Evolutionary conservation across 1,140 invertebrate genomes (phyloP).

Genomic region (Trypoxylus dichotomus): DNA sequence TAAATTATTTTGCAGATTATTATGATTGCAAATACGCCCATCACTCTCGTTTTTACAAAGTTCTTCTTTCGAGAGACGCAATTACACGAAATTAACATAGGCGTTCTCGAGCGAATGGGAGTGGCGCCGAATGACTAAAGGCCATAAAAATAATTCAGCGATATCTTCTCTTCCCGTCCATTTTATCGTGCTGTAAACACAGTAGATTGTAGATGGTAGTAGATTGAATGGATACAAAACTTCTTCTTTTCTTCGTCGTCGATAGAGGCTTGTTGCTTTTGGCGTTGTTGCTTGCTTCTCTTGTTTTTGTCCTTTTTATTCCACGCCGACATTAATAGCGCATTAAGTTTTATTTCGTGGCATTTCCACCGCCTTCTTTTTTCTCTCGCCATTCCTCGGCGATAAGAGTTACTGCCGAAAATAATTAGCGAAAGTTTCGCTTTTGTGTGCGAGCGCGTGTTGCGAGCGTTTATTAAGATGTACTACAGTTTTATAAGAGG

Average conservation of each 20-base stretch:
- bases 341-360: too few relatives aligned
- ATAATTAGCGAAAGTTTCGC: too few relatives aligned
- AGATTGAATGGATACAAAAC: too few relatives aligned
- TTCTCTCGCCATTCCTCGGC: background rate
- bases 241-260: background rate
- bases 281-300: background rate
- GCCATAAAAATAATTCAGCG: background rate
- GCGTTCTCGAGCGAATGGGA: background rate
- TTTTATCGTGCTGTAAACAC: background rate
- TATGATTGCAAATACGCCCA: too few relatives aligned
- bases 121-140: background rate
- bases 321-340: background rate
- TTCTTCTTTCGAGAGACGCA: background rate
- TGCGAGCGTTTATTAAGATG: too few relatives aligned
- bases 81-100: background rate
- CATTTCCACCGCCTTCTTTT: background rate
- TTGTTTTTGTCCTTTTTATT: background rate
- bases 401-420: background rate
- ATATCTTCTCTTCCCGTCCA: background rate
- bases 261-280: background rate
- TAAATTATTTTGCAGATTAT: too few relatives aligned
- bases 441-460: too few relatives aligned
- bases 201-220: background rate
- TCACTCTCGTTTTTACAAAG: too few relatives aligned
- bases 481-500: background rate